A percentile compares a stretch with the other conserved stretches of the same genome.
Evolutionary conservation across 2,797 vertebrate species (phyloP).

Genomic region (Mycteria americana): DNA sequence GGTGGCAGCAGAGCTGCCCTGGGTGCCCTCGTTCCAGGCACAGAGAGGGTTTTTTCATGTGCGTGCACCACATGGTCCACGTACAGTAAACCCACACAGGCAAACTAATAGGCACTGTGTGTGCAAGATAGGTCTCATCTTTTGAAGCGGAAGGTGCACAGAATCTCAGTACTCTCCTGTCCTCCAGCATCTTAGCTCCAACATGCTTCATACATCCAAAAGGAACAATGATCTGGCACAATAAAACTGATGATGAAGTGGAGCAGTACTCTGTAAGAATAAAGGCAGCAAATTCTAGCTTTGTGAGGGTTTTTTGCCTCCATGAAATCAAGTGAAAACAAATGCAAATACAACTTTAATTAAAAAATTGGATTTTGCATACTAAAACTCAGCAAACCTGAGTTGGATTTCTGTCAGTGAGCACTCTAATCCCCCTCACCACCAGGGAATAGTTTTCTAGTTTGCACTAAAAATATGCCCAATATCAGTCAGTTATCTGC

Average conservation of each 20-base stretch:
- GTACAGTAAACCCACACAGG: background rate
- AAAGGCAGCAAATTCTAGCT: background rate
- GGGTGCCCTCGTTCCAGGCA: background rate
- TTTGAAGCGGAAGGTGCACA: background rate
- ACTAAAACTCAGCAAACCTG: background rate
- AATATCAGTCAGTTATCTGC: slow-evolving; percentile 1
- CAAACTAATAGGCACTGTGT: background rate
- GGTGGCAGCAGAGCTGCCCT: background rate
- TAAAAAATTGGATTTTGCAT: background rate
- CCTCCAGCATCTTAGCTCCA: background rate
- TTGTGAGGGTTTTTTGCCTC: background rate
- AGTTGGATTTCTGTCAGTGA: background rate
- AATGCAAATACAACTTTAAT: slow-evolving; percentile 15
- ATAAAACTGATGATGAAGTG: background rate
- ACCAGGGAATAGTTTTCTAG: background rate
- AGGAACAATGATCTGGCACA: background rate
- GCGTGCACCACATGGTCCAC: rapidly evolving
- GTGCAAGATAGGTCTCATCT: background rate
- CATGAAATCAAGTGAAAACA: background rate
- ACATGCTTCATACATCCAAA: background rate
- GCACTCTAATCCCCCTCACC: background rate
- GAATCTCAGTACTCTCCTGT: background rate
- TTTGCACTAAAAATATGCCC: background rate
- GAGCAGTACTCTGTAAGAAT: background rate
- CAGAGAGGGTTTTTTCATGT: background rate